phyloP scores from a whole-genome alignment of 2,797 vertebrate species.

The Balearica regulorum region DNA sequence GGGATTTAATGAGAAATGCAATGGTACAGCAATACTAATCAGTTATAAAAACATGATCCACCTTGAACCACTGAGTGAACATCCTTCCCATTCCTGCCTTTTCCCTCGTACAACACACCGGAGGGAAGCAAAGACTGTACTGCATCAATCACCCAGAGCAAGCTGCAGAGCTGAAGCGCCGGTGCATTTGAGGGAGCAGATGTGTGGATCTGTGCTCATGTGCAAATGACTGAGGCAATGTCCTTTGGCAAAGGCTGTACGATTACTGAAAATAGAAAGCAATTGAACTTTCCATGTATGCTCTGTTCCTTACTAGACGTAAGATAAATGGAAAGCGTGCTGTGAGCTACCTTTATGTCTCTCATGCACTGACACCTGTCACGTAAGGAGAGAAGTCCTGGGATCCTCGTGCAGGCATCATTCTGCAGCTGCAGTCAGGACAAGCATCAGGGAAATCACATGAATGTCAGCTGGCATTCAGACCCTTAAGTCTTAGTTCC shows the following conservation, averaged over 20 bases:
- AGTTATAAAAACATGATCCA: background rate
- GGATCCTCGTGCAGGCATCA: background rate
- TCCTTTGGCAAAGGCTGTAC: background rate
- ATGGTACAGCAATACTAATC: constrained; percentile 36
- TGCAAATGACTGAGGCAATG: background rate
- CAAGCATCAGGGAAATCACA: background rate
- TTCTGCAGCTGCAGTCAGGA: background rate
- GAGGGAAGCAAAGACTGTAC: background rate
- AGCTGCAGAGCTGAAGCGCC: background rate
- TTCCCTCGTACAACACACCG: background rate
- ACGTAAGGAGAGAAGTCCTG: background rate
- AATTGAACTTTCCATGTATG: background rate
- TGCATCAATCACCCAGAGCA: background rate
- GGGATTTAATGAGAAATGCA: constrained; percentile 46
- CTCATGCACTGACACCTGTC: background rate
- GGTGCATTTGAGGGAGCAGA: background rate
- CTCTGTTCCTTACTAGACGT: background rate
- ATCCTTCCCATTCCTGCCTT: background rate
- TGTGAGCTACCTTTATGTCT: background rate
- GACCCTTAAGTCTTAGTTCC: background rate
- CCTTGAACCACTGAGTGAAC: background rate
- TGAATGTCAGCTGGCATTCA: background rate
- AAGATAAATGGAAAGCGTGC: background rate
- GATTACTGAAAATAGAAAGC: background rate
- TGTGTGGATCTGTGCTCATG: background rate